Evolutionary conservation across 2,113 vertebrate genomes (phyloP).

Genomic region (Dasyornis broadbenti): DNA sequence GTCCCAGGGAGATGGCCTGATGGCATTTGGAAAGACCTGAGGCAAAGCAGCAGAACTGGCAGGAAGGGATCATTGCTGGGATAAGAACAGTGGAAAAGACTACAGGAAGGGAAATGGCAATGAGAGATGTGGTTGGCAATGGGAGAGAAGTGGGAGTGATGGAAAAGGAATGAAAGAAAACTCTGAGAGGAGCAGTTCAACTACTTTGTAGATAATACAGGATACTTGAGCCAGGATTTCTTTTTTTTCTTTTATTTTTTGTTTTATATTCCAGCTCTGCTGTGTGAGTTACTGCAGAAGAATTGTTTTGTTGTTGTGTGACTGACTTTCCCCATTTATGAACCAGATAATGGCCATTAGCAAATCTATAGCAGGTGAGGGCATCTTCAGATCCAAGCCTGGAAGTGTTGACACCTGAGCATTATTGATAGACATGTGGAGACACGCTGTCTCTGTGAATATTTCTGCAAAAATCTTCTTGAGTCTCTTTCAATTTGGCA

Average conservation of each 20-base stretch:
- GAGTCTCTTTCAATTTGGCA: not conserved
- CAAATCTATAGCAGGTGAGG: not conserved
- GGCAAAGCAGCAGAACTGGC: not conserved
- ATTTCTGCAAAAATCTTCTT: not conserved
- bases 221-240: not conserved
- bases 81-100: not conserved
- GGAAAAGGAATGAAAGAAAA: not conserved
- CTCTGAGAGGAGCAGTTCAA: not conserved
- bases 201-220: not conserved
- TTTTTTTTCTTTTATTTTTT: not conserved
- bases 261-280: not conserved
- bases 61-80: not conserved
- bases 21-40: not conserved
- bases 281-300: not conserved
- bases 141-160: not conserved
- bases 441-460: slow-evolving; percentile 26
- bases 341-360: not conserved
- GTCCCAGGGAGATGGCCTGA: not conserved
- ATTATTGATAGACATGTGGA: not conserved
- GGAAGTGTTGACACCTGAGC: slow-evolving; percentile 1
- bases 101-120: not conserved
- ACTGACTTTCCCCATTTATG: not conserved
- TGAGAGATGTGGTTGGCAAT: not conserved
- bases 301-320: slow-evolving; percentile 22
- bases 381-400: not conserved